Evolutionary conservation across 2,888 invertebrate species (phyloP), one percentile per base, ranked within the genome.

Genomic region (Drosophila mulleri): DNA sequence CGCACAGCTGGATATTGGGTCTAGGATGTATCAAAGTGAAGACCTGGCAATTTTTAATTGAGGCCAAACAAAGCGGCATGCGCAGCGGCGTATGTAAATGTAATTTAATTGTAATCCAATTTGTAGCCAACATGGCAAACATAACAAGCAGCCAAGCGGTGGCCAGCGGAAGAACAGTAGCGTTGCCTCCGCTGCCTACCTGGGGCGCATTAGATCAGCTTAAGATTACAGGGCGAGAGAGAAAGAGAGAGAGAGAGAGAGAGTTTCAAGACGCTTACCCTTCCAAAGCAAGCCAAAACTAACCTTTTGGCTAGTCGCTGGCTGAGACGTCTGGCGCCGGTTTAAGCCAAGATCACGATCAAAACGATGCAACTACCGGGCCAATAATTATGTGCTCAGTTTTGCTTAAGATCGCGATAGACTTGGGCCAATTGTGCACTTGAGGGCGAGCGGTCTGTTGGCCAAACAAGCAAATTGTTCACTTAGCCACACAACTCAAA

Each of bases 101-200:
- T 71, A 87, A 88, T 89, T 90, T 85, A 87, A 87, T 87, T 90
- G 86, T 87, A 87, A 87, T 87, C 87, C 87, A 87, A 87, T 87
- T 87, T 87, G 87, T 77, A 67, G 80, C 68, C 83, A 84, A 76
- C 57, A n/a, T n/a, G 5, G n/a, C 39, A 70, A 39, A 60, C 37
- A 72, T 37, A 39, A 72, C 71, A 65, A 58, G 67, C 76, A 82
- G 29, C 58, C 67, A 62, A 57, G 54, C 63, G 57, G 56, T 62
- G 52, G 37, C 45, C 45, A 56, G 12, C 45, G 58, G 39, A 32
- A 9, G 48, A 80, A 64, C 83, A 29, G 89, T 83, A 90, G 86
- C 83, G 16, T 32, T 77, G 29, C 60, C 60, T 61, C n/a, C 53
- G 83, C 75, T 80, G 67, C 57, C 78, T 88, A 81, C 75, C 73